phyloP scores from a whole-genome alignment of 2,888 invertebrate genomes.

The Schizaphis graminum region DNA sequence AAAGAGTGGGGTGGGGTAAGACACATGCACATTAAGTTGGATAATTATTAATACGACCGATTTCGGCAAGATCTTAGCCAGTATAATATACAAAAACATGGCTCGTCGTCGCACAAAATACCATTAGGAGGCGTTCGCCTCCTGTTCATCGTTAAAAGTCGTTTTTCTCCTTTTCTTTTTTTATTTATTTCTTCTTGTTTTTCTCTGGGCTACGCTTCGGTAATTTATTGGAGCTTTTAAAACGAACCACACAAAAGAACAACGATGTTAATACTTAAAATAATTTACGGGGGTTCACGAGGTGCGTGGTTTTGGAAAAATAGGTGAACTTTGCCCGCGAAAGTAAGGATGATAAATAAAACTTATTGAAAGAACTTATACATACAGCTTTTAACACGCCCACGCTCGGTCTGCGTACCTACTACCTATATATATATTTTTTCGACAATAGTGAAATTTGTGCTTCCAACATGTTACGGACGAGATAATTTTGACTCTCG shows the following conservation, averaged over 20 bases:
- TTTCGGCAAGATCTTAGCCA: background rate
- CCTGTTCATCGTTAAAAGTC: conserved; percentile 28
- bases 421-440: conserved; percentile 37
- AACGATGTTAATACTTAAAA: conserved; percentile 46
- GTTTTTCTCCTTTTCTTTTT: background rate
- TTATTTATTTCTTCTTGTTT: background rate
- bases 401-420: background rate
- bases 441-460: conserved; percentile 40
- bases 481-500: conserved; percentile 47
- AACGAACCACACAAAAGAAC: conserved; percentile 34
- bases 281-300: conserved; percentile 43
- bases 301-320: conserved; percentile 35
- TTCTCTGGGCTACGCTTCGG: conserved; percentile 13
- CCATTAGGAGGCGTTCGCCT: conserved; percentile 39
- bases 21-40: conserved; percentile 10
- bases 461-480: conserved; percentile 8
- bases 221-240: conserved; percentile 61
- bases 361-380: conserved; percentile 33
- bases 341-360: conserved; percentile 15
- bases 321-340: background rate
- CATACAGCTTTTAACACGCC: conserved; percentile 36
- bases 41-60: conserved; percentile 55
- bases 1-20: background rate
- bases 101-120: background rate
- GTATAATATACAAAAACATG: conserved; percentile 2